phyloP scores from a whole-genome alignment of 2,888 invertebrate species.

The Orchesellides sinensis region DNA sequence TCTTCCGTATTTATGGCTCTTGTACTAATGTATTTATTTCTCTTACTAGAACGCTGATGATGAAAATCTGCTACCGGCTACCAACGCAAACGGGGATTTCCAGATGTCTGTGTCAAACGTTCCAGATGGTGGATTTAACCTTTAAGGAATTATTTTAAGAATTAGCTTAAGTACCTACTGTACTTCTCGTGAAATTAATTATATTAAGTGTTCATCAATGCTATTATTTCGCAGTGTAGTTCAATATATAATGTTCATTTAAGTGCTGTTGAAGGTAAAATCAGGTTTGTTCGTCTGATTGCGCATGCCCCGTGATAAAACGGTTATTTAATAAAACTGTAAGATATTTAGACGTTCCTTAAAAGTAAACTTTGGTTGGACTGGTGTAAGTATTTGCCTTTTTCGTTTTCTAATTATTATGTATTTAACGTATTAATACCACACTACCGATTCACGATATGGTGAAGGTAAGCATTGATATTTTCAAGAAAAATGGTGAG shows the following conservation, averaged over 20 bases:
- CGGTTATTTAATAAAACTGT: neutral
- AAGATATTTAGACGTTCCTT: no score
- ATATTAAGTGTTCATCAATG: neutral
- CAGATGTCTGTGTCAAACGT: slow-evolving; percentile 59
- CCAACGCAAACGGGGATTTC: slow-evolving; percentile 59
- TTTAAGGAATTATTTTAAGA: slow-evolving; percentile 37
- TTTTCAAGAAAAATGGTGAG: no score
- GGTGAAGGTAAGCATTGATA: no score
- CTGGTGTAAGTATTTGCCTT: no score
- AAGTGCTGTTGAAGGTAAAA: neutral
- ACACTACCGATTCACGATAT: no score
- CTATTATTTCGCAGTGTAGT: slow-evolving; percentile 6
- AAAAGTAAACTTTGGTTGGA: no score
- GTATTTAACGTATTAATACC: no score
- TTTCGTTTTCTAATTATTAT: no score
- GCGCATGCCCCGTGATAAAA: neutral
- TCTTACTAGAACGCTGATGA: slow-evolving; percentile 40
- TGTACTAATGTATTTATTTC: neutral
- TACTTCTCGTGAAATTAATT: neutral
- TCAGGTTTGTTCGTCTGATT: neutral
- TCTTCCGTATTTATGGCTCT: neutral
- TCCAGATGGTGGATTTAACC: slow-evolving; percentile 67
- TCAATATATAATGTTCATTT: neutral
- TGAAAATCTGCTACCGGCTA: slow-evolving; percentile 50
- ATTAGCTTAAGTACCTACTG: neutral